Percentiles rank a stretch among this genome's conserved stretches.
Evolutionary conservation across 2,113 vertebrate species (phyloP).

Genomic region (Gallinago paraguaiae): DNA sequence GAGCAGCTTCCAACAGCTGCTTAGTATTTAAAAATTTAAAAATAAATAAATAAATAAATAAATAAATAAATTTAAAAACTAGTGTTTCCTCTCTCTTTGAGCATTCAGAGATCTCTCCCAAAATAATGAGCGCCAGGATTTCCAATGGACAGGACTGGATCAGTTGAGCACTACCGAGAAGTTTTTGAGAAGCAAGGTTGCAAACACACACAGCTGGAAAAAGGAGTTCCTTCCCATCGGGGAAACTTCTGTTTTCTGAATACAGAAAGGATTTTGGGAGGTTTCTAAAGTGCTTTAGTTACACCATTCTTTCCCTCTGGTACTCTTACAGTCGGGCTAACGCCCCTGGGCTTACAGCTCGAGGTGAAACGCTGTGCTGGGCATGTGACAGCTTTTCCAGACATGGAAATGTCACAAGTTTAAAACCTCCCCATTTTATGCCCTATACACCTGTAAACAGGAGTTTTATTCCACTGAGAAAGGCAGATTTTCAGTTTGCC

Average conservation of each 20-base stretch:
- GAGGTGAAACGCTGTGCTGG: neutral
- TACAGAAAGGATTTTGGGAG: neutral
- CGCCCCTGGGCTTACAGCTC: conserved; percentile 18
- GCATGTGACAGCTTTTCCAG: neutral
- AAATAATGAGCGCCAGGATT: neutral
- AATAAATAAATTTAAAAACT: too few relatives aligned
- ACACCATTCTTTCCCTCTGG: neutral
- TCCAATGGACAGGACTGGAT: rapidly evolving
- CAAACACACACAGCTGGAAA: neutral
- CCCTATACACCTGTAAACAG: conserved; percentile 5
- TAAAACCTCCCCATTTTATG: conserved; percentile 28
- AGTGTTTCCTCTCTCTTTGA: neutral
- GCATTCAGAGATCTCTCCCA: neutral
- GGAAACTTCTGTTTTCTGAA: neutral
- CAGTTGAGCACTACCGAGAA: neutral
- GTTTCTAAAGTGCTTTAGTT: neutral
- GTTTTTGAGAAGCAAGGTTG: neutral
- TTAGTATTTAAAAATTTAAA: neutral
- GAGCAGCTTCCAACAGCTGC: neutral
- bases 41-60: neutral
- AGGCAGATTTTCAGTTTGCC: conserved; percentile 5
- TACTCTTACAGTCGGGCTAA: conserved; percentile 17
- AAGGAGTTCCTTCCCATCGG: neutral
- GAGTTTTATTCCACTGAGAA: conserved; percentile 44
- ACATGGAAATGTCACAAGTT: conserved; percentile 53